Base-by-base conservation (phyloP, 2,888 invertebrate genomes). In the Nymphalis polychloros region DNA sequence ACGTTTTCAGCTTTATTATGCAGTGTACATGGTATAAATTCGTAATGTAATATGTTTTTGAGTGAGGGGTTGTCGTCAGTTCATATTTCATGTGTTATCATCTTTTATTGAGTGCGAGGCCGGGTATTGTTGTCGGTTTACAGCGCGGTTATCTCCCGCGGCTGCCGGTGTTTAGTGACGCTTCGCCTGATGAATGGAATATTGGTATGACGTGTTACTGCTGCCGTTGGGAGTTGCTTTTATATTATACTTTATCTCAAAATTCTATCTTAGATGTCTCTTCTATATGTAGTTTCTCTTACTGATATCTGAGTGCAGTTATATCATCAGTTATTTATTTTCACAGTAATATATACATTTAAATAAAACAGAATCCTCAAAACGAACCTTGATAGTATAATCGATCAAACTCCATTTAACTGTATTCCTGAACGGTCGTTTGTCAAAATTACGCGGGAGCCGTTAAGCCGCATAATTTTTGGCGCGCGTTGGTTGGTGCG, bases 61-160 rank as follows among this genome's bases (percentile, higher is more conserved):
- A 78, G 75, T 77, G 85, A 86, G 87, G 89, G 89, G 89, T 72
- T 88, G 84, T 86, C 83, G 82, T 81, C 85, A 89, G 91, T 92
- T 91, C 92, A 92, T 92, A 92, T 91, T 92, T 92, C 91, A 92
- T 89, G 86, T 88, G 92, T 91, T 92, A 92, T 92, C 92, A 92
- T 92, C 90, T 91, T 92, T 92, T 92, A 92, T 92, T 90, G 91
- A 92, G 92, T 92, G 92, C 87, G 89, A 90, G 91, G 83, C 79
- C 76, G 85, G 85, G 90, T 81, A 90, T 92, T 92, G 92, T 92
- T 89, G 90, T 86, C 87, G 92, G 90, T 92, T 91, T 91, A 91
- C 87, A 81, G 87, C 82, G 87, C 82, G 90, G 90, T 90, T 92
- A 92, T 92, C 92, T 89, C 80, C 75, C 80, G 84, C 84, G 82